A percentile compares a stretch with the other conserved stretches of the same genome.
phyloP scores from a whole-genome alignment of 2,797 vertebrate species.

The Spinibarbus caldwelli region DNA sequence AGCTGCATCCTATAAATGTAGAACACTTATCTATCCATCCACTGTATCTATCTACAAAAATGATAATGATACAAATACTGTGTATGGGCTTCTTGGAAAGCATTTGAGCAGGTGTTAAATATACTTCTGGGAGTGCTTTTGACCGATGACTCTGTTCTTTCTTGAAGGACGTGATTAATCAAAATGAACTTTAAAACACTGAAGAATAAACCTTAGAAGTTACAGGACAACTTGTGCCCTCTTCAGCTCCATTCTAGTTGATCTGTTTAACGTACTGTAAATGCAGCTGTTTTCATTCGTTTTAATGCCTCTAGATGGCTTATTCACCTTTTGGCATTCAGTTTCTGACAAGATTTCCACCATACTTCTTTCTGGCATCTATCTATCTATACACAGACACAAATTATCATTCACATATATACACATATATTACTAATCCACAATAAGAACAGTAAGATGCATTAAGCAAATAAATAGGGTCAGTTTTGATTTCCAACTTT shows the following conservation, averaged over 20 bases:
- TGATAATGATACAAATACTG: no score
- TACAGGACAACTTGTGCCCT: not conserved
- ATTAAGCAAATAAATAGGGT: not conserved
- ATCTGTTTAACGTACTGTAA: conserved; percentile 6
- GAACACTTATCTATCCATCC: not conserved
- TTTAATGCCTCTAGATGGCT: conserved; percentile 9
- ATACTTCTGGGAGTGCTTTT: no score
- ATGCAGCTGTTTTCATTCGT: conserved; percentile 38
- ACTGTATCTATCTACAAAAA: not conserved
- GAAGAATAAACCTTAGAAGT: not conserved
- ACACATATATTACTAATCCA: not conserved
- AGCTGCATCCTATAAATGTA: not conserved
- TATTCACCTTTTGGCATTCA: not conserved
- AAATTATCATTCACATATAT: not conserved
- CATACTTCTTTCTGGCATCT: not conserved
- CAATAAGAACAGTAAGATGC: not conserved
- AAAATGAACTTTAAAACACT: not conserved
- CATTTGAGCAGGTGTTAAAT: no score
- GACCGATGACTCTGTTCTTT: no score
- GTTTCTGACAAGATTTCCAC: not conserved
- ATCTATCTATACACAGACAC: not conserved
- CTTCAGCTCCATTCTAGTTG: not conserved
- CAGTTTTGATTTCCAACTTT: not conserved
- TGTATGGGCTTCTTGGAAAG: no score
- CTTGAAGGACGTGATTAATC: not conserved